These are phyloP conservation scores for Drosophila borborema DNA, from an alignment of 2,888 invertebrate species.

Conservation along the genomic window DNA sequence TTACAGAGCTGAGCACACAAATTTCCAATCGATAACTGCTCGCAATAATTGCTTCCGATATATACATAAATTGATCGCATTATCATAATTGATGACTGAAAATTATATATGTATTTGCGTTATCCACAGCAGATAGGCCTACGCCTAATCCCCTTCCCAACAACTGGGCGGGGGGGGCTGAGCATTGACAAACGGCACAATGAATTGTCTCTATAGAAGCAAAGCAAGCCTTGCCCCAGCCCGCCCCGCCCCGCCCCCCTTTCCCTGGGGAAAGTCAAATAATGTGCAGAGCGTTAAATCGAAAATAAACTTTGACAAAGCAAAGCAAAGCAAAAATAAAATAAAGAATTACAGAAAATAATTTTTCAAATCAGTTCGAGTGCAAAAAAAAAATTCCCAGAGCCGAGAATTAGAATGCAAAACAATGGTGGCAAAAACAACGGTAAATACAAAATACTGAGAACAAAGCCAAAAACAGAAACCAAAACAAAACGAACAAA, in stretches of 20 bases:
- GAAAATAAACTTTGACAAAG: constrained; percentile 58
- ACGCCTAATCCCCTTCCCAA: not conserved
- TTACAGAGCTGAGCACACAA: not conserved
- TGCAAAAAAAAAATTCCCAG: constrained; percentile 31
- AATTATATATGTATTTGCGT: constrained; percentile 1
- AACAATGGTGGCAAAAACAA: constrained; percentile 44
- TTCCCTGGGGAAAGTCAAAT: constrained; percentile 29
- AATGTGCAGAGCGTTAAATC: constrained; percentile 69
- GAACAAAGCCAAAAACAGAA: constrained; percentile 42
- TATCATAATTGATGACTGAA: constrained; percentile 15
- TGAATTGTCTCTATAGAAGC: not conserved
- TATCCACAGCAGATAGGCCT: constrained; percentile 28
- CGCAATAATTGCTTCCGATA: not conserved
- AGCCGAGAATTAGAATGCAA: constrained; percentile 34
- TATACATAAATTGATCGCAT: not conserved
- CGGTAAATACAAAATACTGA: constrained; percentile 33
- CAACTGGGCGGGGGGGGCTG: not conserved
- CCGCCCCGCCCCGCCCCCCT: not conserved
- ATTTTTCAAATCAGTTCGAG: constrained; percentile 66
- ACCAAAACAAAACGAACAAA: constrained; percentile 29
- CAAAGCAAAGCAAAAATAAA: constrained; percentile 10
- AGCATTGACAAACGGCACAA: not conserved
- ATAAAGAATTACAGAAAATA: constrained; percentile 28
- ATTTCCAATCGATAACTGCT: not conserved
- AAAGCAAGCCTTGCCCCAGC: not conserved